Evolutionary conservation across 1,140 invertebrate genomes (phyloP).

Genomic region (Pemphigus obesinymphae): DNA sequence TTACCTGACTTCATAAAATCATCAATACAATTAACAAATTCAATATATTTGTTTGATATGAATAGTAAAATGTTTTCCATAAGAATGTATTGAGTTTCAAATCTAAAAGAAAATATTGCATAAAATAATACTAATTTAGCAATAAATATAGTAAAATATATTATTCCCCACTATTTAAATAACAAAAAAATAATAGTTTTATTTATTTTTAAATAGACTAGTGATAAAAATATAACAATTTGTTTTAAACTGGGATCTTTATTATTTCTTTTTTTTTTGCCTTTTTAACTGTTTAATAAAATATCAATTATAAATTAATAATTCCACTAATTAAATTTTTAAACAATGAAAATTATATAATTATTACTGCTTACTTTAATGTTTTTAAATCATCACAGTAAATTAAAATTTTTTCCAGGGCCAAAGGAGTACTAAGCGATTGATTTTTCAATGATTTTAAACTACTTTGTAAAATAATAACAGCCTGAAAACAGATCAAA

Average conservation of each 20-base stretch:
- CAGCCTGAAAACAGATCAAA: not conserved
- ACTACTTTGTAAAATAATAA: not conserved
- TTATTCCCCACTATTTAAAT: too few relatives aligned
- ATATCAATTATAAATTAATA: too few relatives aligned
- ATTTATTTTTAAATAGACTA: too few relatives aligned
- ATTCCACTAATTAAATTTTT: too few relatives aligned
- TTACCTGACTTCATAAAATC: conserved; percentile 15
- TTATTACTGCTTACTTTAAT: not conserved
- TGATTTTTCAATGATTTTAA: not conserved
- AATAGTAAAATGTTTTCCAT: conserved; percentile 16
- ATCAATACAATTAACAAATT: conserved; percentile 11
- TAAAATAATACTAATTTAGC: too few relatives aligned
- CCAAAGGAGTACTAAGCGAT: not conserved
- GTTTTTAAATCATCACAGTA: conserved; percentile 1
- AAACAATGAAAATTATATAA: too few relatives aligned
- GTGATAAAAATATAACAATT: too few relatives aligned
- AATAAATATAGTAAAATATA: too few relatives aligned
- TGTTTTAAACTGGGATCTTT: too few relatives aligned
- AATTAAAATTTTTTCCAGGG: not conserved
- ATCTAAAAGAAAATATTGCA: not conserved
- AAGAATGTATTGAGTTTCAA: not conserved
- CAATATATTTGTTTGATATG: conserved; percentile 2
- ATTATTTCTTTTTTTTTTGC: too few relatives aligned
- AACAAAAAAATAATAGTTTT: too few relatives aligned
- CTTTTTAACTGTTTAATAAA: too few relatives aligned